Evolutionary conservation across 92 coral and sea anemone species (phyloP), one percentile per base, ranked within the genome.

Genomic region (Parazoanthus atlanticus): DNA sequence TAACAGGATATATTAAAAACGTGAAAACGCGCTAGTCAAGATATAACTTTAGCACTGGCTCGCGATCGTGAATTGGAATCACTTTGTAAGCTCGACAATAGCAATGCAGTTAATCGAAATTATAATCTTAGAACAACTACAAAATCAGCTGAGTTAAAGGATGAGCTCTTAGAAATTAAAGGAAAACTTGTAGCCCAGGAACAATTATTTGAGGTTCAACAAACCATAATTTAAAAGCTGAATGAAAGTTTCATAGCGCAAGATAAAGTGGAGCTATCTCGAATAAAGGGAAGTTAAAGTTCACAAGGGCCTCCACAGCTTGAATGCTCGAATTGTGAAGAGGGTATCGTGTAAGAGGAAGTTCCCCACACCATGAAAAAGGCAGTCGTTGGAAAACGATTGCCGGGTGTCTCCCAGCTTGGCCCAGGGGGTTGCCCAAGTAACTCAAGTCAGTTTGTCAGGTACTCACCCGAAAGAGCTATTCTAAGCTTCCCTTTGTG

Each of bases 51-150:
- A 32, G 84, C 82, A 12, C 80, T 88, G 25, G 85, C 91, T 25
- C 11, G 80, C 21, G 93, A 82, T 25, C 11, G 80, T 30, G 93
- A 82, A 32, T 47, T 91, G 11, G 72, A 81, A 65, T 70, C 88
- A 1, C 88, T 29, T 58, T 88, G n/a, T n/a, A n/a, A n/a, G 81
- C 70, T 89, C 28, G 90, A 91, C 71, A 88, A 88, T 70, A 81
- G 52, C 56, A 47, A 79, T 52, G 61, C 70, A 56, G 19, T 9
- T 2, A 79, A 79, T 54, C 40, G 76, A 43, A 66, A 31, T 15
- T 76, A 34, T 49, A 84, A 78, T 77, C 84, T 84, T 15, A 65
- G 85, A 65, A 66, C 78, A 58, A 61, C 77, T 41, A 66, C 89
- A 16, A 85, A 87, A 31, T 49, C 43, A 52, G 43, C 43, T n/a